phyloP scores from a whole-genome alignment of 2,888 invertebrate species.

The Tiliacea aurago region DNA sequence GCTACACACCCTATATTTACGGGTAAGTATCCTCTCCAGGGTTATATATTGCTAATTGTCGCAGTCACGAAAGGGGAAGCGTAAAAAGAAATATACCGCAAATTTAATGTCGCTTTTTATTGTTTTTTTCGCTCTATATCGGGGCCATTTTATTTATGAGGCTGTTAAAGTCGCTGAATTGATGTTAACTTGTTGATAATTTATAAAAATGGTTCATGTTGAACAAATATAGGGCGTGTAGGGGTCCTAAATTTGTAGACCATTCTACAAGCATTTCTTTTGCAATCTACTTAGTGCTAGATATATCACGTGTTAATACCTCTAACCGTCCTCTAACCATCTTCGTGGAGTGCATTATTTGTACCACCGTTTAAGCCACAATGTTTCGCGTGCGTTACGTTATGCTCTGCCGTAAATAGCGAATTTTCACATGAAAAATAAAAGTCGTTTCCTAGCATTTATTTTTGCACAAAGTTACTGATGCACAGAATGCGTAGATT shows the following conservation, averaged over 20 bases:
- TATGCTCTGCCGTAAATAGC: too few relatives aligned
- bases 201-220: constrained; percentile 18
- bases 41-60: constrained; percentile 50
- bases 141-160: constrained; percentile 39
- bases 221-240: not conserved
- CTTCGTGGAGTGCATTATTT: too few relatives aligned
- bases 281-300: not conserved
- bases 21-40: constrained; percentile 19
- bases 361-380: too few relatives aligned
- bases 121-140: constrained; percentile 48
- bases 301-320: not conserved
- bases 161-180: constrained; percentile 27
- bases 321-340: too few relatives aligned
- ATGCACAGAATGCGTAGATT: too few relatives aligned
- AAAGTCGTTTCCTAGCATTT: too few relatives aligned
- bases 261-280: not conserved
- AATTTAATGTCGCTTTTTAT: constrained; percentile 48
- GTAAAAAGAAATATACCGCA: constrained; percentile 43
- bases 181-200: constrained; percentile 39
- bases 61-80: constrained; percentile 45
- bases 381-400: too few relatives aligned
- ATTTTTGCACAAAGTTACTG: too few relatives aligned
- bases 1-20: constrained; percentile 16
- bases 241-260: not conserved
- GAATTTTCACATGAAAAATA: too few relatives aligned